Evolutionary conservation across 2,888 invertebrate genomes (phyloP).

Genomic region (Callosobruchus maculatus): DNA sequence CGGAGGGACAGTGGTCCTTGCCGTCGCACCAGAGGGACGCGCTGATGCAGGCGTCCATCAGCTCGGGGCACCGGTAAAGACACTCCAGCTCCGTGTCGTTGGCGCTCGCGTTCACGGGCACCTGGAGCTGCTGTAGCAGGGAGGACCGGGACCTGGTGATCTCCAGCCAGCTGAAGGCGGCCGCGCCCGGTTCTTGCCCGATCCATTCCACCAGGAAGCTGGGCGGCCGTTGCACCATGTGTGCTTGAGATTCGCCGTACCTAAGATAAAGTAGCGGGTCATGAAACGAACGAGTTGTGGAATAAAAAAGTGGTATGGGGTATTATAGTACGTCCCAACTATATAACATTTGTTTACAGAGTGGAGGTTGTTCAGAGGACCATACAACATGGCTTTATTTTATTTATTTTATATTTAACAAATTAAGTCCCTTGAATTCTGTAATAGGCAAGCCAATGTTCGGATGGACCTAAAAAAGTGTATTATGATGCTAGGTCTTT

Average conservation of each 20-base stretch:
- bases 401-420: no score
- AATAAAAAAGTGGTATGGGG: no score
- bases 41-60: conserved; percentile 71
- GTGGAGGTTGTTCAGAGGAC: no score
- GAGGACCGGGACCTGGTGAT: conserved; percentile 65
- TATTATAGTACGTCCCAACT: no score
- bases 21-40: conserved; percentile 74
- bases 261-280: no score
- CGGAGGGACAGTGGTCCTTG: conserved; percentile 61
- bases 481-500: no score
- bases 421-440: no score
- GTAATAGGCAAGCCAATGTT: no score
- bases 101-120: conserved; percentile 51
- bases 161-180: conserved; percentile 76
- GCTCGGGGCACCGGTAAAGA: conserved; percentile 64
- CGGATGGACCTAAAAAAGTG: no score
- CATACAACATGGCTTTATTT: no score
- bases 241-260: conserved; percentile 45
- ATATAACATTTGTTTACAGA: no score
- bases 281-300: no score
- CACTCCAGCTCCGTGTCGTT: conserved; percentile 58
- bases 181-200: conserved; percentile 68
- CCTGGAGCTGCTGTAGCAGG: conserved; percentile 57
- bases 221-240: conserved; percentile 51
- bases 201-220: conserved; percentile 67